phyloP scores from a whole-genome alignment of 2,797 vertebrate genomes.

The Okamejei kenojei region DNA sequence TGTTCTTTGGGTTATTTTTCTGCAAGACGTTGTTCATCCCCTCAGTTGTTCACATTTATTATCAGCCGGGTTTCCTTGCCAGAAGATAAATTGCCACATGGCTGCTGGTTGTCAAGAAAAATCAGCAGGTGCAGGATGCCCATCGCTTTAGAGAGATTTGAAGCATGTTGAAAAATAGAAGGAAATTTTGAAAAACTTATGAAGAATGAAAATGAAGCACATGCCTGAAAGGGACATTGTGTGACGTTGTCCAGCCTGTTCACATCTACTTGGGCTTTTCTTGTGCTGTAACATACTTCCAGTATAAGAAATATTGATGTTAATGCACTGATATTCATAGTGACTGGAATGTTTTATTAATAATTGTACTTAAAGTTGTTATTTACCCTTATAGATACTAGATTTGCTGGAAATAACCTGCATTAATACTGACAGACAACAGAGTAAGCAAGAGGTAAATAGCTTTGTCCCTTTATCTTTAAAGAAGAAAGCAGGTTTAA shows the following conservation, averaged over 20 bases:
- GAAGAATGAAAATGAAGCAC: neutral
- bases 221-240: too few relatives aligned
- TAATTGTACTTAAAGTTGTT: neutral
- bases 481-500: neutral
- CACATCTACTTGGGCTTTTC: neutral
- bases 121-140: too few relatives aligned
- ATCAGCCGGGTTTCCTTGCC: neutral
- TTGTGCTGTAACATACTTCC: neutral
- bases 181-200: neutral
- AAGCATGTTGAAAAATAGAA: neutral
- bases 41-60: neutral
- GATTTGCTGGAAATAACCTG: constrained; percentile 68
- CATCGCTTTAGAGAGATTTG: neutral
- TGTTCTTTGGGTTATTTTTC: neutral
- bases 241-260: neutral
- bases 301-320: neutral
- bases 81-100: neutral
- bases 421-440: constrained; percentile 53
- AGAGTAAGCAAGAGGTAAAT: constrained; percentile 62
- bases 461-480: neutral
- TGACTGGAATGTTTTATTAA: neutral
- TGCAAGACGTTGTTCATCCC: neutral
- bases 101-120: neutral
- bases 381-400: constrained; percentile 63
- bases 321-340: neutral